phyloP scores from a whole-genome alignment of 1,140 invertebrate species.

The Zeugodacus cucurbitae region DNA sequence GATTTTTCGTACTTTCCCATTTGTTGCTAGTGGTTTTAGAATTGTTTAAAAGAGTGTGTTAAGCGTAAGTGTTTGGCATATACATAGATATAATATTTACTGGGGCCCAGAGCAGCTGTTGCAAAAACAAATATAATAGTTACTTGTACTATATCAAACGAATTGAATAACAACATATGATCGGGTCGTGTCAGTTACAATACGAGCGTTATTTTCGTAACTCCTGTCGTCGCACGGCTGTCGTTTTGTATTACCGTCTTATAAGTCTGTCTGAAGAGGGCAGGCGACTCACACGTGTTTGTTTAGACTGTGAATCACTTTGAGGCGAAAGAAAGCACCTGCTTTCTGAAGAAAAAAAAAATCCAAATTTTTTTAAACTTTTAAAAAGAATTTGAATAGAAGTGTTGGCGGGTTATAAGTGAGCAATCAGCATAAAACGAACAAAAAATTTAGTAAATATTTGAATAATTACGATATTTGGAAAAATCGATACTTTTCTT shows the following conservation, averaged over 20 bases:
- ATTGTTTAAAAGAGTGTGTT: no score
- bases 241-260: background rate
- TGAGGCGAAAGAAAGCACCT: background rate
- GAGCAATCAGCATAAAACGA: background rate
- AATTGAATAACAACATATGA: no score
- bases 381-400: no score
- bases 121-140: no score
- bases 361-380: no score
- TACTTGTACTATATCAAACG: no score
- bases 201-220: no score
- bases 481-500: constrained; percentile 20
- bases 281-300: background rate
- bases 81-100: no score
- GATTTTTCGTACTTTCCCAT: constrained; percentile 6
- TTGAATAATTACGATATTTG: background rate
- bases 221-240: background rate
- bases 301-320: background rate
- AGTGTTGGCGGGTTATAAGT: background rate
- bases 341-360: background rate
- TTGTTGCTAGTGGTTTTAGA: background rate
- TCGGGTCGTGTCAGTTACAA: no score
- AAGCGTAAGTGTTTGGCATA: no score
- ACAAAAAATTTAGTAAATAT: background rate
- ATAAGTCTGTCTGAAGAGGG: background rate
- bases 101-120: no score